Percentiles rank a stretch among this genome's conserved stretches.
phyloP scores from a whole-genome alignment of 2,113 vertebrate genomes.

The Myxocyprinus asiaticus region DNA sequence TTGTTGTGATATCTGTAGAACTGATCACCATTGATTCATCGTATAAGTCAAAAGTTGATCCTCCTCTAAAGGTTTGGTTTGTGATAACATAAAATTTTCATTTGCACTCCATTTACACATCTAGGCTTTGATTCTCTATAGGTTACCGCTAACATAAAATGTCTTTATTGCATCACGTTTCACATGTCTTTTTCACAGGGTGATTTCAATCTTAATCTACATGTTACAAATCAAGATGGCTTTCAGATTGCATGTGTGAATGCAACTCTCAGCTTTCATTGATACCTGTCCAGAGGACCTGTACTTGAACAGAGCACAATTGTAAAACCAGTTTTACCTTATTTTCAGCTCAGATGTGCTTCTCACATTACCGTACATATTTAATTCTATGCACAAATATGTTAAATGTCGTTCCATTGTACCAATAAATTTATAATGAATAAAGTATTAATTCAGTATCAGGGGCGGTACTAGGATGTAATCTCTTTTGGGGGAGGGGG shows the following conservation, averaged over 20 bases:
- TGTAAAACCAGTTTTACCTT: no score
- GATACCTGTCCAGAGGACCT: background rate
- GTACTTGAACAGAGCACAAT: background rate
- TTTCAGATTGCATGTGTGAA: conserved; percentile 40
- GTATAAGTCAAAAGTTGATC: background rate
- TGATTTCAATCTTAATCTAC: background rate
- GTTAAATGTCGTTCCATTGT: no score
- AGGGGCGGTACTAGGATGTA: no score
- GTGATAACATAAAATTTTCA: background rate
- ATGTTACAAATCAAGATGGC: conserved; percentile 37
- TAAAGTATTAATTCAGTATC: no score
- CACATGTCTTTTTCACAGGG: conserved; percentile 7
- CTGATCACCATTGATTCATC: background rate
- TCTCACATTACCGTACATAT: no score
- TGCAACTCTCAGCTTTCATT: conserved; percentile 11
- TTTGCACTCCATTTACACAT: no score
- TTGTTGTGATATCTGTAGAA: conserved; percentile 13
- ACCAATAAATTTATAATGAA: no score
- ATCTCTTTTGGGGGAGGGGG: no score
- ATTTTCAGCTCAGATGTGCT: no score
- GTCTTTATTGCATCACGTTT: background rate
- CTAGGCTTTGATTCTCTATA: background rate
- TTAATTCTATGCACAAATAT: no score
- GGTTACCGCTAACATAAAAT: background rate
- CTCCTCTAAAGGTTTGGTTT: conserved; percentile 30